phyloP scores from a whole-genome alignment of 2,797 vertebrate genomes.

The Bradypodion ventrale region DNA sequence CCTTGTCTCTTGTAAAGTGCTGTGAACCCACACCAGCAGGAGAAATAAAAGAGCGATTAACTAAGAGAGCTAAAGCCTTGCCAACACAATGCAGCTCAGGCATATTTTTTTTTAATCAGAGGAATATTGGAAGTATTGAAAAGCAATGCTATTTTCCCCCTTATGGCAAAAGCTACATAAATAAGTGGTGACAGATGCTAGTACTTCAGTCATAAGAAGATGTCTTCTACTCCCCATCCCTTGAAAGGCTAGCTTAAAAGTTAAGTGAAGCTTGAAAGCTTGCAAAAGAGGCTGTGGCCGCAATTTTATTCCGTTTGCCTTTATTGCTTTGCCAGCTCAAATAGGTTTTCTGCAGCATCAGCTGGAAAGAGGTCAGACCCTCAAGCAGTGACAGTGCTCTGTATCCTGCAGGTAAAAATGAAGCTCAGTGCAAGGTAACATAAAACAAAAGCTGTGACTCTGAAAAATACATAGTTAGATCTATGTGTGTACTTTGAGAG shows the following conservation, averaged over 20 bases:
- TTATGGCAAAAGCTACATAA: neutral
- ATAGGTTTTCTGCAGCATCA: slow-evolving; percentile 27
- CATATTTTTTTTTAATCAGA: neutral
- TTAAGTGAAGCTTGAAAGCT: neutral
- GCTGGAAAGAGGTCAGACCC: slow-evolving; percentile 20
- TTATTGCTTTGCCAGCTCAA: slow-evolving; percentile 31
- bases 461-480: slow-evolving; percentile 2
- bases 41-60: slow-evolving; percentile 43
- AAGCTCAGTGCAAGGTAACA: slow-evolving; percentile 25
- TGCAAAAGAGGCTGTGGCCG: slow-evolving; percentile 23
- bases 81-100: slow-evolving; percentile 40
- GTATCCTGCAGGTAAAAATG: slow-evolving; percentile 48
- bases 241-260: neutral
- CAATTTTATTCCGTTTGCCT: slow-evolving; percentile 33
- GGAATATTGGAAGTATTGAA: slow-evolving; percentile 25
- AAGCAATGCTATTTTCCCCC: neutral
- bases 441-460: slow-evolving; percentile 17
- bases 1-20: slow-evolving; percentile 44
- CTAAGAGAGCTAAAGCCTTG: slow-evolving; percentile 23
- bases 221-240: neutral
- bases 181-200: slow-evolving; percentile 3
- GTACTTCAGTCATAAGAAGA: neutral
- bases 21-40: slow-evolving; percentile 39
- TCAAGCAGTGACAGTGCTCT: slow-evolving; percentile 28
- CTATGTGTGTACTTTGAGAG: slow-evolving; percentile 1